A percentile compares a stretch with the other conserved stretches of the same genome.
Conservation (phyloP, 2,888 invertebrate species). For the Pandemis cinnamomeana region DNA sequence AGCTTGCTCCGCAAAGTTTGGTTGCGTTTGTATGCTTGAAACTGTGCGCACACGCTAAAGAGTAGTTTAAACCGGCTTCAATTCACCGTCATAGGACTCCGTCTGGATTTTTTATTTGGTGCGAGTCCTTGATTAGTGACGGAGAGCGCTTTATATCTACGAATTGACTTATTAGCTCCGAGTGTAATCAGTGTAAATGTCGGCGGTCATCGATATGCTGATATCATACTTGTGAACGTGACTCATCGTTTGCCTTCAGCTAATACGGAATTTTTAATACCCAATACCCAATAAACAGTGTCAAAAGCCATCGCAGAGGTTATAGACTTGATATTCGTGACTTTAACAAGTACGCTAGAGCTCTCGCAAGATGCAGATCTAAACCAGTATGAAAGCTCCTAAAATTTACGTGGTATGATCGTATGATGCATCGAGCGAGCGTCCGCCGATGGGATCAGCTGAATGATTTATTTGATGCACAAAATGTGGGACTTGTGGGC, state of each 20-base stretch:
- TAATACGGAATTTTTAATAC: conserved; percentile 25
- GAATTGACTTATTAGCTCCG: conserved; percentile 23
- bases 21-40: too few species aligned
- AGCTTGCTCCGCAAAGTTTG: too few species aligned
- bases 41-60: too few species aligned
- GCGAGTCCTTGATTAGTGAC: too few species aligned
- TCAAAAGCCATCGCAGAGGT: conserved; percentile 12
- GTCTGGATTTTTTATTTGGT: too few species aligned
- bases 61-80: too few species aligned
- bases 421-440: conserved; percentile 29
- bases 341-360: background rate
- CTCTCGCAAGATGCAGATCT: conserved; percentile 5
- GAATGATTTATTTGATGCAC: conserved; percentile 37
- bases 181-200: conserved; percentile 37
- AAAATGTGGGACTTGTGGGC: conserved; percentile 43
- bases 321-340: conserved; percentile 17
- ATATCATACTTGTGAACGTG: conserved; percentile 36
- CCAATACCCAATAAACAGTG: conserved; percentile 21
- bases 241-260: conserved; percentile 38
- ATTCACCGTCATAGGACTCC: too few species aligned
- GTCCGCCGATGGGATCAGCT: conserved; percentile 30
- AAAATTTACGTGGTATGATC: conserved; percentile 32
- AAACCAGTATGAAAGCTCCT: conserved; percentile 33
- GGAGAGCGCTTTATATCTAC: conserved; percentile 15
- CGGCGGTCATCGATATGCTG: conserved; percentile 36